Evolutionary conservation across 1,140 invertebrate species (phyloP), one percentile per base, ranked within the genome.

Genomic region (Drepana arcuata): DNA sequence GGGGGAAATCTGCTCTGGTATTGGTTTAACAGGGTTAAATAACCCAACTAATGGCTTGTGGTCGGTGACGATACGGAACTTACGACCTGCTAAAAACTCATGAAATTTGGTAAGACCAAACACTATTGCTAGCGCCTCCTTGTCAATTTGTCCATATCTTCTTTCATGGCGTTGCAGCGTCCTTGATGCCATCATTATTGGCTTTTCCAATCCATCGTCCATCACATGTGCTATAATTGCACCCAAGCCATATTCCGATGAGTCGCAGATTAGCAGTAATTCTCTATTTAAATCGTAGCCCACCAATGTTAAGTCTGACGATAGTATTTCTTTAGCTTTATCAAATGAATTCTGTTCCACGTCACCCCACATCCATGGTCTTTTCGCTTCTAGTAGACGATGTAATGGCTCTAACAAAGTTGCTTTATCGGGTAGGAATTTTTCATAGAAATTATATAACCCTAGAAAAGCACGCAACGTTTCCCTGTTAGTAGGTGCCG

Each of bases 361-460:
- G 2, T 26, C 24, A 16, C 38, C 35, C 46, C 46, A 54, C 6
- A 9, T 14, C 51, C 51, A 54, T 7, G 35, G 28, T 16, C 14
- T 33, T 23, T 46, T 46, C 2, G 35, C 24, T 18, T 54, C 42
- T 13, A 54, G 25, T 11, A 54, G 24, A 2, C 42, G 39, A 18
- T 56, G 48, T 21, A 48, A 34, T 1, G 53, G 53, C 24, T 56
- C 53, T n/a, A 51, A 32, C n/a, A 51, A 6, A 6, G 41, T 41
- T 0, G 44, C 36, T 28, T 48, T 47, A 13, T 44, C 44, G 0
- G 37, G 34, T 24, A 56, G 33, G 33, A 51, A 56, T 21, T 46
- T 51, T 7, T 56, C 41, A 30, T 56, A 56, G 36, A 45, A 56
- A 16, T 51, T 51, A 10, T 52, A 57, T 13, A 52, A 34, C 0